Evolutionary conservation across 2,888 invertebrate genomes (phyloP).

Genomic region (Machimus atricapillus): DNA sequence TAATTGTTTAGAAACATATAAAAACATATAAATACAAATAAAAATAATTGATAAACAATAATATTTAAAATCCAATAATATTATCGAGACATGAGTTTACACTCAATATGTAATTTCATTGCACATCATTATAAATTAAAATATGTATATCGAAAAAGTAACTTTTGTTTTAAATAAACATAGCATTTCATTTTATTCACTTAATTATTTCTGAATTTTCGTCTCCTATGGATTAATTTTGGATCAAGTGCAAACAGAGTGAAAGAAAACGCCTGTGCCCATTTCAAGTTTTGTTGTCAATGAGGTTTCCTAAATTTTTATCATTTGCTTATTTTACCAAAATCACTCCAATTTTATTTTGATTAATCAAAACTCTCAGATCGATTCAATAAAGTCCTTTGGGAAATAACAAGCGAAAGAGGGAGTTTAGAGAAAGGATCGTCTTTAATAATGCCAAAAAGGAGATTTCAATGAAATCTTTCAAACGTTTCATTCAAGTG

Average conservation of each 20-base stretch:
- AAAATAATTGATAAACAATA: too few species aligned
- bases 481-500: background rate
- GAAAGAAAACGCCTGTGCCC: background rate
- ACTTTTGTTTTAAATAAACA: too few species aligned
- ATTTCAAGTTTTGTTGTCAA: background rate
- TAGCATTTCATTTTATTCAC: too few species aligned
- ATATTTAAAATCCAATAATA: too few species aligned
- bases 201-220: too few species aligned
- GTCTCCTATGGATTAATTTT: background rate
- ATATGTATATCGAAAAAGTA: too few species aligned
- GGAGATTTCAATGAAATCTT: background rate
- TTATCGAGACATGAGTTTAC: too few species aligned
- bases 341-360: background rate
- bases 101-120: too few species aligned
- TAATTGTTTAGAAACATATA: too few species aligned
- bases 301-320: background rate
- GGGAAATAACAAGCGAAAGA: background rate
- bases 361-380: background rate
- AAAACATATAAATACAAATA: too few species aligned
- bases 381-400: background rate
- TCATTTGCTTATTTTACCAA: background rate
- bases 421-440: background rate
- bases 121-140: too few species aligned
- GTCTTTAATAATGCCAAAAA: background rate
- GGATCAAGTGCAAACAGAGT: background rate